Evolutionary conservation across 2,797 vertebrate species (phyloP).

Genomic region (Poecile montanus): DNA sequence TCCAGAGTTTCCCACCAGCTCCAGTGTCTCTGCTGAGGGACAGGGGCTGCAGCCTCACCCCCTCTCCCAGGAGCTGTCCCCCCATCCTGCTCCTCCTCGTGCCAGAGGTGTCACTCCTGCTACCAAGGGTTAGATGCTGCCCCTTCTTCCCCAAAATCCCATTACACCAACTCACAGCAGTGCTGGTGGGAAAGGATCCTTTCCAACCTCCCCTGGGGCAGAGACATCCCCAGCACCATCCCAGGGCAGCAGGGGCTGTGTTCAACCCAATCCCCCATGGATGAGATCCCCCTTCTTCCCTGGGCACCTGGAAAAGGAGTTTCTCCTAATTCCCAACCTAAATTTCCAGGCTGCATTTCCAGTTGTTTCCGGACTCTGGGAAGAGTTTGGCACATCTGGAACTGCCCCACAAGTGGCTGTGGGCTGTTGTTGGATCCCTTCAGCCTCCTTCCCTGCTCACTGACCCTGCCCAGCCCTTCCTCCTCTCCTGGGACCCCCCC

Average conservation of each 20-base stretch:
- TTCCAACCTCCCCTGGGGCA: not conserved
- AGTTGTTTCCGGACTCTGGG: not conserved
- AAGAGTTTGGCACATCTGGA: not conserved
- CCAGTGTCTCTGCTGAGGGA: not conserved
- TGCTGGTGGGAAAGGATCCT: not conserved
- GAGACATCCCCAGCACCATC: not conserved
- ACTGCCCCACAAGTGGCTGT: not conserved
- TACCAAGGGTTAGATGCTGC: rapidly evolving
- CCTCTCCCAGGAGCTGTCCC: not conserved
- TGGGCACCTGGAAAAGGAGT: not conserved
- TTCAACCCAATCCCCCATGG: not conserved
- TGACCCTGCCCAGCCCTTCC: not conserved
- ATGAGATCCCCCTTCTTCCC: not conserved
- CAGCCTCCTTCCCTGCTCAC: not conserved
- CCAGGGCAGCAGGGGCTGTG: not conserved
- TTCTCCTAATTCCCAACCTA: not conserved
- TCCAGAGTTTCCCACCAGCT: not conserved
- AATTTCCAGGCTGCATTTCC: not conserved
- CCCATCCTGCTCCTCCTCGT: not conserved
- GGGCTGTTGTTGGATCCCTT: not conserved
- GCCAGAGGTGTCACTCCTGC: not conserved
- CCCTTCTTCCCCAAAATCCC: not conserved
- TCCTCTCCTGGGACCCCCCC: not conserved
- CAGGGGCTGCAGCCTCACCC: not conserved
- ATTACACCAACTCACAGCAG: not conserved